These are phyloP conservation scores for Antedon mediterranea DNA, from an alignment of 53 echinoderm and acorn worm species.

Conservation along the genomic window DNA sequence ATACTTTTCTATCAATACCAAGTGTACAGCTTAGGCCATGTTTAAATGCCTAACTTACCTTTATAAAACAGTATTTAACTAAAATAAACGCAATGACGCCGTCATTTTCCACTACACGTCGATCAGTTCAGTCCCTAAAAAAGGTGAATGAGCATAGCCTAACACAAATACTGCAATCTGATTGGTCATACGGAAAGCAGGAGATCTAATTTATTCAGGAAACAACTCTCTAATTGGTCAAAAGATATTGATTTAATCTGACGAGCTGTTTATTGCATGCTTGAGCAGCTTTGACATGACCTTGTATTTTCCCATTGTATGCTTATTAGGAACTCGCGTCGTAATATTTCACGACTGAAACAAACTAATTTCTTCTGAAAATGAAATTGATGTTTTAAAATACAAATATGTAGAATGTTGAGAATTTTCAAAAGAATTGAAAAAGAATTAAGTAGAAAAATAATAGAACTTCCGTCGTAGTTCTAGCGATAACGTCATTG, in stretches of 20 bases:
- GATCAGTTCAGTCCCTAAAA: slow-evolving; percentile 20
- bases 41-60: neutral
- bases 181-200: slow-evolving; percentile 45
- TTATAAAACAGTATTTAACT: neutral
- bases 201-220: slow-evolving; percentile 33
- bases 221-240: slow-evolving; percentile 28
- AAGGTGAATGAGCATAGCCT: slow-evolving; percentile 92
- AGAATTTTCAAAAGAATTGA: neutral
- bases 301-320: neutral
- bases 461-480: neutral
- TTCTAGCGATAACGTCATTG: neutral
- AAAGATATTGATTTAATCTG: slow-evolving; percentile 4
- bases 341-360: neutral
- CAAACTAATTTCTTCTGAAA: neutral
- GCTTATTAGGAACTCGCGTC: neutral
- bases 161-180: slow-evolving; percentile 8
- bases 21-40: neutral
- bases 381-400: neutral
- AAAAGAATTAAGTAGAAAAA: neutral
- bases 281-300: neutral
- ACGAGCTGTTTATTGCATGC: neutral
- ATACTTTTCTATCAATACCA: neutral
- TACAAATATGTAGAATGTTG: neutral
- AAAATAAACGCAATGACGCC: neutral
- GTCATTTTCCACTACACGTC: neutral